Base-by-base conservation (phyloP, 2,113 vertebrate genomes). In the Leptodactylus fuscus region DNA sequence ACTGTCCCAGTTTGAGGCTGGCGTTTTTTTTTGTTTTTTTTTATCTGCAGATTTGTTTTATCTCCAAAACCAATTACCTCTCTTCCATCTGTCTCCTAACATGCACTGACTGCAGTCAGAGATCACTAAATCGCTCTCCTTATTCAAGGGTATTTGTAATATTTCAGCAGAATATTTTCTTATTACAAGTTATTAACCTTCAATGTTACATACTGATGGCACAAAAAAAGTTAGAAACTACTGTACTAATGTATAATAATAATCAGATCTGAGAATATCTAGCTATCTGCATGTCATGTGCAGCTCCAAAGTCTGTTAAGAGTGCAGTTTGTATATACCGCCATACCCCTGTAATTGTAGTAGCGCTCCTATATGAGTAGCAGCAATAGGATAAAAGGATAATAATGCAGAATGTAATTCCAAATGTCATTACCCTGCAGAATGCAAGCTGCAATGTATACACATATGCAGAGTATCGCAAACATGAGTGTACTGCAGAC, bases 51-150 rank as follows among this genome's bases (percentile, higher is more conserved):
- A 69, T 82, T 67, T 73, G 48, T 69, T 71, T 83, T 74, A 71
- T 74, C 65, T 70, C 81, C 34, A 83, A 70, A 83, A 73, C 81
- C 51, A 71, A 74, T 70, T 74, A 70, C 81, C 44, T 53, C 51
- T 70, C 20, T 20, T 81, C 78, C 78, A 81, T 81, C 78, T 81
- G 78, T 81, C 78, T 81, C 55, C 58, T 65, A 81, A 65, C 55
- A 65, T 65, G 48, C 51, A 24, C 29, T 73, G 65, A 51, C 32
- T 71, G 22, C 41, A 73, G 65, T 36, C 24, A 70, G 48, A 51
- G 46, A 74, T 82, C 38, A 73, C 81, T 24, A 51, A 71, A 49
- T 51, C 65, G 38, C 29, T 34, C 27, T 73, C 48, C 51, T 49
- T 73, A 38, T 70, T 73, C 65, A 27, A 73, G 36, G 29, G 24